A percentile compares a stretch with the other conserved stretches of the same genome.
These are phyloP conservation scores for Odocoileus hemionus DNA, from an alignment of 2,113 vertebrate genomes.

Conservation along the genomic window DNA sequence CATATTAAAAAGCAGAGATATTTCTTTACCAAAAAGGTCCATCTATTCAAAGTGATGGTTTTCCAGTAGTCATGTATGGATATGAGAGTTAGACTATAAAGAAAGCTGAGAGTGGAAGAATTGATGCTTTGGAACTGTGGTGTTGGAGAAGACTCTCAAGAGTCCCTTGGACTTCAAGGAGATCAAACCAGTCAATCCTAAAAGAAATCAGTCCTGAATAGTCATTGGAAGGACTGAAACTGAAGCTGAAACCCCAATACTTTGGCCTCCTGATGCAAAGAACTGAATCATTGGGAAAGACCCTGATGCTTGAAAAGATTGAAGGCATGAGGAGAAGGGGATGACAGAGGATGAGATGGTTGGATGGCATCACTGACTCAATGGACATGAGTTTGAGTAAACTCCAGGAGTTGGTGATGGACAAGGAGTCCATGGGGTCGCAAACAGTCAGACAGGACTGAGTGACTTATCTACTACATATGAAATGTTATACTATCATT, in stretches of 20 bases:
- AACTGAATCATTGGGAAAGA: not conserved
- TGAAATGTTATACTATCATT: not conserved
- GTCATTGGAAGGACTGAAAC: not conserved
- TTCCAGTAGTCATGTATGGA: too few species aligned
- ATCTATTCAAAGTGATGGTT: too few species aligned
- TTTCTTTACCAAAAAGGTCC: too few species aligned
- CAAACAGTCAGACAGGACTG: rapidly evolving
- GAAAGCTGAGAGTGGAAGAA: not conserved
- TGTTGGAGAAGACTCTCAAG: not conserved
- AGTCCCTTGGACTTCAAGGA: not conserved
- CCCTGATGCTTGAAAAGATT: not conserved
- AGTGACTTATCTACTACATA: not conserved
- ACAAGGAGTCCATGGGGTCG: not conserved
- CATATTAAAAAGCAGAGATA: too few species aligned
- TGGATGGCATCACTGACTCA: not conserved
- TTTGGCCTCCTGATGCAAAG: not conserved
- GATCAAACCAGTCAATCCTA: not conserved
- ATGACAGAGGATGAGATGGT: not conserved
- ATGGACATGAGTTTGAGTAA: not conserved
- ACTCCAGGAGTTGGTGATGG: not conserved
- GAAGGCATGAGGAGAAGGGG: not conserved
- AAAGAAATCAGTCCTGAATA: not conserved
- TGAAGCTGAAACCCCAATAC: not conserved
- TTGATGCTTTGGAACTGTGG: not conserved
- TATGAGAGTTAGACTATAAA: not conserved